phyloP scores from a whole-genome alignment of 37 sponge, comb jelly and placozoan genomes.

The Chondrilla cf. caribensis region DNA sequence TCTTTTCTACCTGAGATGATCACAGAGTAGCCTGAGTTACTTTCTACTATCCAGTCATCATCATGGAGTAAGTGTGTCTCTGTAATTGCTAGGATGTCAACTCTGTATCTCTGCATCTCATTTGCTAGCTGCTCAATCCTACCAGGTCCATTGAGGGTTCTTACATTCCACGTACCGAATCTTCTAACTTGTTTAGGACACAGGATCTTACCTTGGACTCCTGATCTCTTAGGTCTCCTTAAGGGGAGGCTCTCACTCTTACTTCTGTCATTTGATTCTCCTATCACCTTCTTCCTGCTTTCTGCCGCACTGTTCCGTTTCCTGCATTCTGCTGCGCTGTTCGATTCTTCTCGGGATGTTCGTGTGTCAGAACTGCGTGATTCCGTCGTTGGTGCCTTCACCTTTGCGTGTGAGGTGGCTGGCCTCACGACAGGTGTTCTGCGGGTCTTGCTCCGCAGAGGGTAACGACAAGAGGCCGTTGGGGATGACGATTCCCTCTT shows the following conservation, averaged over 20 bases:
- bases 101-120: constrained; percentile 18
- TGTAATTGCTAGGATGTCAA: constrained; percentile 4
- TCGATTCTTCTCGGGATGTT: neutral
- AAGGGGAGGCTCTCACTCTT: neutral
- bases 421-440: constrained; percentile 20
- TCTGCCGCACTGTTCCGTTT: neutral
- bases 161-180: constrained; percentile 23
- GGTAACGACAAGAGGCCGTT: constrained; percentile 22
- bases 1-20: constrained; percentile 3
- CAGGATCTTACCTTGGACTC: neutral
- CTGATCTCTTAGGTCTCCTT: constrained; percentile 5
- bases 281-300: neutral
- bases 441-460: neutral
- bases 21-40: neutral
- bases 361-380: neutral
- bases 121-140: constrained; percentile 8
- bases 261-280: constrained; percentile 3
- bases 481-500: constrained; percentile 20
- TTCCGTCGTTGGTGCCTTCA: constrained; percentile 7
- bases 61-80: constrained; percentile 2
- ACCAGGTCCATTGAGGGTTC: constrained; percentile 3
- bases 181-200: neutral
- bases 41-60: neutral
- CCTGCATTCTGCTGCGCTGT: neutral
- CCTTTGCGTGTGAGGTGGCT: constrained; percentile 24